These are phyloP conservation scores for Clepsis dumicolana DNA, from an alignment of 2,888 invertebrate genomes.

Conservation along the genomic window DNA sequence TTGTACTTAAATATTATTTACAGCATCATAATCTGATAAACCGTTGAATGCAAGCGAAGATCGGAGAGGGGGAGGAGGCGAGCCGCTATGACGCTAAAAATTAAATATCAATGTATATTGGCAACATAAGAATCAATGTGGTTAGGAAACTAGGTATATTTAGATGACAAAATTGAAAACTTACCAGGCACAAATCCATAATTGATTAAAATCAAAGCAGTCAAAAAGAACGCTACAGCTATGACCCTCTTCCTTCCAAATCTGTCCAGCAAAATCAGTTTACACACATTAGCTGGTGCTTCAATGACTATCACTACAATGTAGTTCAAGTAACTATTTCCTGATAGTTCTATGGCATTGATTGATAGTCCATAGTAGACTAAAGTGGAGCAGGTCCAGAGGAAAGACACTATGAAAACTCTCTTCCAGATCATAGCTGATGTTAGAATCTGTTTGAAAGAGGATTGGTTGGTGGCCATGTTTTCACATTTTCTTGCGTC, in stretches of 20 bases:
- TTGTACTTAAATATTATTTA: too few species aligned
- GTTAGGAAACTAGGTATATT: too few species aligned
- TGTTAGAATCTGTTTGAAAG: slow-evolving; percentile 71
- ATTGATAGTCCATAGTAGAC: slow-evolving; percentile 93
- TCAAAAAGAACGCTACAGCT: slow-evolving; percentile 87
- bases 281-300: slow-evolving; percentile 91
- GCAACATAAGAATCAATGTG: background rate
- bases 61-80: too few species aligned
- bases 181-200: slow-evolving; percentile 88
- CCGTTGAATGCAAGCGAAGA: too few species aligned
- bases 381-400: slow-evolving; percentile 92
- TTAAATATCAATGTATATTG: background rate
- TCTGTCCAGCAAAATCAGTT: slow-evolving; percentile 87
- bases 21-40: too few species aligned
- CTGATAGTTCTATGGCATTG: slow-evolving; percentile 91
- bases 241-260: slow-evolving; percentile 89
- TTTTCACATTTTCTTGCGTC: slow-evolving; percentile 73
- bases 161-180: slow-evolving; percentile 20
- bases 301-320: slow-evolving; percentile 88
- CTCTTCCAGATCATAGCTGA: slow-evolving; percentile 86
- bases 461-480: slow-evolving; percentile 67
- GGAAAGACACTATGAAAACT: slow-evolving; percentile 89
- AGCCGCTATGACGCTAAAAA: too few species aligned
- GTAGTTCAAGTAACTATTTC: slow-evolving; percentile 92
- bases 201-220: slow-evolving; percentile 87